A percentile compares a stretch with the other conserved stretches of the same genome.
Conservation (phyloP, 2,113 vertebrate genomes). For the Girardinichthys multiradiatus region DNA sequence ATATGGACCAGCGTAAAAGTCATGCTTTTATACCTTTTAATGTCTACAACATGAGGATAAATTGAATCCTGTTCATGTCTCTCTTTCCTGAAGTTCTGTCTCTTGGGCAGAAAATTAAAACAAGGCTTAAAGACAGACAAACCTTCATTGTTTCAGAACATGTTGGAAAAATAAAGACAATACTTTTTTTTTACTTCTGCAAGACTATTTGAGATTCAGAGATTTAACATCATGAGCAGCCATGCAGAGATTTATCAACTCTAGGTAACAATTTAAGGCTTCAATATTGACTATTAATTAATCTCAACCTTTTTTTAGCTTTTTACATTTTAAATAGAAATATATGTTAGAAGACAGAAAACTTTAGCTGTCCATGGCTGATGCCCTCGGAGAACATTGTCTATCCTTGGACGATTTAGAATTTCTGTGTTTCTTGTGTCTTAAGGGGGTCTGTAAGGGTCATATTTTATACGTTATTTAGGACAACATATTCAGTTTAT, state of each 20-base stretch:
- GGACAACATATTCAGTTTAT: too few relatives aligned
- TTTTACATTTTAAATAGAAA: background rate
- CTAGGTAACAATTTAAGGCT: background rate
- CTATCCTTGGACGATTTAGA: background rate
- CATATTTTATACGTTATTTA: too few relatives aligned
- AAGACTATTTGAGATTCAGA: background rate
- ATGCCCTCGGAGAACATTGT: background rate
- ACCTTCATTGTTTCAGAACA: constrained; percentile 53
- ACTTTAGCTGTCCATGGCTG: too few relatives aligned
- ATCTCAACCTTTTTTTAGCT: background rate
- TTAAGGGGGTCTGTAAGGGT: too few relatives aligned
- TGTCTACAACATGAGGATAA: background rate
- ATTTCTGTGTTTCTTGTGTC: background rate
- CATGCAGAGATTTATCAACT: background rate
- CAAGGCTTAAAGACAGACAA: constrained; percentile 41
- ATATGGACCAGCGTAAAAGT: too few relatives aligned
- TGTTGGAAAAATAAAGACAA: constrained; percentile 42
- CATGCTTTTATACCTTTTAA: background rate
- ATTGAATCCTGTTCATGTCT: constrained; percentile 14
- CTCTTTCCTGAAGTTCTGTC: constrained; percentile 23
- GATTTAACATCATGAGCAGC: background rate
- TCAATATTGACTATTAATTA: background rate
- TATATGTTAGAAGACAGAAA: background rate
- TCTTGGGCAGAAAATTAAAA: constrained; percentile 52
- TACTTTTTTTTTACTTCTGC: background rate